phyloP scores from a whole-genome alignment of 2,888 invertebrate genomes.

The Chrysodeixis includens region DNA sequence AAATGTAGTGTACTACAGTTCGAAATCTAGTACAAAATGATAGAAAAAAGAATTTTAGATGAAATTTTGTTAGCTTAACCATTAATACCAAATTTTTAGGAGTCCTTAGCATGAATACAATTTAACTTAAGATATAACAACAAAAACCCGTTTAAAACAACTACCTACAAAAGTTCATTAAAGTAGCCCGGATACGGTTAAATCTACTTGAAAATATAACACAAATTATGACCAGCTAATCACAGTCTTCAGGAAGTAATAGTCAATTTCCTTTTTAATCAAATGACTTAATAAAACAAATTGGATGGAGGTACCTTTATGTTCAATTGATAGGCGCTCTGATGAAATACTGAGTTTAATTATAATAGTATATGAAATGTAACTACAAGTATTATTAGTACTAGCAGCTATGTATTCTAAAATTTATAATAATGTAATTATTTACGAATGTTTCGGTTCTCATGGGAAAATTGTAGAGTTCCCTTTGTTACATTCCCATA shows the following conservation, averaged over 20 bases:
- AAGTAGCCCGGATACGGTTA: background rate
- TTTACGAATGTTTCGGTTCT: too few species aligned
- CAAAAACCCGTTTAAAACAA: background rate
- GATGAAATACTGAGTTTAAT: background rate
- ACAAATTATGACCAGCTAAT: conserved; percentile 2
- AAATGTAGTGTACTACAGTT: too few species aligned
- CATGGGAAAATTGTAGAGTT: too few species aligned
- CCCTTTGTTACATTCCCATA: too few species aligned
- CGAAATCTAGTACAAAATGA: too few species aligned
- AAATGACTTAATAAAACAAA: conserved; percentile 21
- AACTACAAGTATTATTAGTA: background rate
- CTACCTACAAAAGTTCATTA: background rate
- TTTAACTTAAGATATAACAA: background rate
- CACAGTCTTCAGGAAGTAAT: conserved; percentile 3
- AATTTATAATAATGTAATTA: too few species aligned
- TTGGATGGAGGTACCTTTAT: background rate
- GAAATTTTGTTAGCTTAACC: background rate
- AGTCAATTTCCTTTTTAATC: conserved; percentile 41
- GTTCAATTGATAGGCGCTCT: background rate
- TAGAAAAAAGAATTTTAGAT: too few species aligned
- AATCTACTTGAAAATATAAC: background rate
- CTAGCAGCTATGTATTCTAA: too few species aligned
- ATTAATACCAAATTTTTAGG: background rate
- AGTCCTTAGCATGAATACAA: background rate
- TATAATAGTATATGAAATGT: background rate